Evolutionary conservation across 2,888 invertebrate genomes (phyloP).

Genomic region (Macroteleia sp.): DNA sequence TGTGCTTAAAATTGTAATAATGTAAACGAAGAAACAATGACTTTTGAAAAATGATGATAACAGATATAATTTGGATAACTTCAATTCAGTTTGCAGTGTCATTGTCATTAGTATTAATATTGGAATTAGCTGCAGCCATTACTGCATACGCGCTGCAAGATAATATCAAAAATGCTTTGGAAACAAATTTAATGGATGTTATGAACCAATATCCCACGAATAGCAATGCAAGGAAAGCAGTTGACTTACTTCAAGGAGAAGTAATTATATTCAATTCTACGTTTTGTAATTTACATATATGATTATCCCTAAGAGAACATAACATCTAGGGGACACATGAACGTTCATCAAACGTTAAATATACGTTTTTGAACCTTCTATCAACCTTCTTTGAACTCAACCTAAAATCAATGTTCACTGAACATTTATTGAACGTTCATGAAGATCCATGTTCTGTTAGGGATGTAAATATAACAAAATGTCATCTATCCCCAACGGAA

Average conservation of each 20-base stretch:
- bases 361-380: too few relatives aligned
- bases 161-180: slow-evolving; percentile 82
- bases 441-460: too few relatives aligned
- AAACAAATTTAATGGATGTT: slow-evolving; percentile 84
- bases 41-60: not conserved
- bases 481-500: too few relatives aligned
- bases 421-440: too few relatives aligned
- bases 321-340: too few relatives aligned
- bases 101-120: slow-evolving; percentile 85
- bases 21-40: not conserved
- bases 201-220: slow-evolving; percentile 85
- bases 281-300: not conserved
- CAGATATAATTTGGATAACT: slow-evolving; percentile 13
- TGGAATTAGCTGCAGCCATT: slow-evolving; percentile 87
- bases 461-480: too few relatives aligned
- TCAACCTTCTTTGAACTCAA: too few relatives aligned
- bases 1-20: not conserved
- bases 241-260: slow-evolving; percentile 86
- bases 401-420: too few relatives aligned
- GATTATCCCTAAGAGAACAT: too few relatives aligned
- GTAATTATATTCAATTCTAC: slow-evolving; percentile 82
- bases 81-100: slow-evolving; percentile 85
- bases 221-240: too few relatives aligned
- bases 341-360: too few relatives aligned
- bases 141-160: slow-evolving; percentile 85